phyloP scores from a whole-genome alignment of 2,797 vertebrate genomes.

The Hydrolagus colliei region DNA sequence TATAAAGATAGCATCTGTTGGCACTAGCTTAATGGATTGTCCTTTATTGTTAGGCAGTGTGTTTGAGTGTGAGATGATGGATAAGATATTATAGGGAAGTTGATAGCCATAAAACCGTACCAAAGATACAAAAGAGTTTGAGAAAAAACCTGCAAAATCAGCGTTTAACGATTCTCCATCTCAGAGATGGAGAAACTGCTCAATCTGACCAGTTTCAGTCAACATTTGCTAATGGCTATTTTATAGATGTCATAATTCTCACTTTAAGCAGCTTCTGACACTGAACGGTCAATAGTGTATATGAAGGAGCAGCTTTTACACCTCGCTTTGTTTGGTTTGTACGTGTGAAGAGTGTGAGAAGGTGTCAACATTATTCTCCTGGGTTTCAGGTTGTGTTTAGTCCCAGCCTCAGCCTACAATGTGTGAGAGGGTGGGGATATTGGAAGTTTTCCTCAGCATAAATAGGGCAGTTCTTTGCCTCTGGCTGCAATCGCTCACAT shows the following conservation, averaged over 20 bases:
- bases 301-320: not conserved
- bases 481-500: not conserved
- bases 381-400: no score
- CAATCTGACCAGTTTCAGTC: not conserved
- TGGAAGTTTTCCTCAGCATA: not conserved
- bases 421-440: not conserved
- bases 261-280: slow-evolving; percentile 12
- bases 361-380: not conserved
- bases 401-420: not conserved
- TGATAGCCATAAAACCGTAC: no score
- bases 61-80: no score
- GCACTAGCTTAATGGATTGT: no score
- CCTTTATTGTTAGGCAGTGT: no score
- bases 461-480: not conserved
- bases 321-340: no score
- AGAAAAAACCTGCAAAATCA: not conserved
- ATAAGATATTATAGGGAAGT: no score
- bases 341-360: not conserved
- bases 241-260: not conserved
- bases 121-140: accelerated
- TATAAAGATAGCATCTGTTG: no score
- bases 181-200: no score
- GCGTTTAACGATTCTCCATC: not conserved
- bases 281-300: not conserved
- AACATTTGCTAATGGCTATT: not conserved